Evolutionary conservation across 2,113 vertebrate genomes (phyloP), one percentile per base, ranked within the genome.

Genomic region (Climacteris rufus): DNA sequence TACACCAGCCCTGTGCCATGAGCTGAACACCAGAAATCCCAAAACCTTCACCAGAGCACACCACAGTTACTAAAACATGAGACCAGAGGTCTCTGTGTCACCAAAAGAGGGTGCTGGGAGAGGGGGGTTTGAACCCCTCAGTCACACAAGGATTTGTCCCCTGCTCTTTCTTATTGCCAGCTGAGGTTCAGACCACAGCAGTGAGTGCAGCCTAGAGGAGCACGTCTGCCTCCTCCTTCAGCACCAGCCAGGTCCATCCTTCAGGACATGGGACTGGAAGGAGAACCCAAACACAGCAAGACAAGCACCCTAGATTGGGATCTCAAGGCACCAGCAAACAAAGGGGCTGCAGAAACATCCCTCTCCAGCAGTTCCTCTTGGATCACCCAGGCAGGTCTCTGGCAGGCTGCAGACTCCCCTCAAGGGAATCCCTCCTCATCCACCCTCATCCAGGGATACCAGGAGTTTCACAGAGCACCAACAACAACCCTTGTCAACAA

Each of bases 1-100:
- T 15, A 18, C 63, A 30, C 30, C 44, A 19, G 39, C 45, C 27
- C n/a, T 4, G 11, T 49, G 14, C 6, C 3, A 0, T 1, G 17
- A 40, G 16, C 19, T 9, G 31, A 53, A 8, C 39, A 33, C 28
- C 57, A 63, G 39, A 16, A 50, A 25, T 6, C 14, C 61, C 44
- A 49, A 19, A 11, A 39, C 7, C n/a, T 33, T 57, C 61, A 23
- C 4, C 6, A 13, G 44, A 49, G 31, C 2, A 2, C 60, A 22
- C 12, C 30, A n/a, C 40, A 18, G 24, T 2, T 8, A 10, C 8
- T 44, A 33, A 40, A 83, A 27, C 5, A 10, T 10, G 37, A 31
- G 70, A 16, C 12, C 50, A 44, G 76, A n/a, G 27, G 45, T 6
- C 22, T 56, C 61, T 21, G 19, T 37, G 60, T 8, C 40, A 22